phyloP scores from a whole-genome alignment of 1,140 invertebrate genomes.

The Macrobrachium rosenbergii region DNA sequence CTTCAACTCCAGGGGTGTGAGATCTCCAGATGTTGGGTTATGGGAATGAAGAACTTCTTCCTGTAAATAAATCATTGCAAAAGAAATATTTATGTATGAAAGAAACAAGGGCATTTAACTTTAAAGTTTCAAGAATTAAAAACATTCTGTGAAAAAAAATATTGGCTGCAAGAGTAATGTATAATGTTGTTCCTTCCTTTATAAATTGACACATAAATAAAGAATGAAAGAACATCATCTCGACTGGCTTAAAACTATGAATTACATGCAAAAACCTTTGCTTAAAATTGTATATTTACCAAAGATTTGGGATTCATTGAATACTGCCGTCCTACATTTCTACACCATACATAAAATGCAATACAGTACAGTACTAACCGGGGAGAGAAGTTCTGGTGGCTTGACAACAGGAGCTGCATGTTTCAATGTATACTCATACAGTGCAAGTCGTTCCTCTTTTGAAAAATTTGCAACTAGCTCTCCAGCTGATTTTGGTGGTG shows the following conservation, averaged over 20 bases:
- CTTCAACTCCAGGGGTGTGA: constrained; percentile 34
- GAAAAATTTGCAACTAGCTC: constrained; percentile 31
- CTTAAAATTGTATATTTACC: too few relatives aligned
- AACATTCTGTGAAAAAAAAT: too few relatives aligned
- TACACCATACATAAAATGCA: not conserved
- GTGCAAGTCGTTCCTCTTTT: constrained; percentile 27
- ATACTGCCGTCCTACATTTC: not conserved
- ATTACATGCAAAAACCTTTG: too few relatives aligned
- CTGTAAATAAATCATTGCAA: not conserved
- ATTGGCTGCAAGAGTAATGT: too few relatives aligned
- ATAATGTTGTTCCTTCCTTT: too few relatives aligned
- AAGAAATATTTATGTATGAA: not conserved
- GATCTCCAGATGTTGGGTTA: constrained; percentile 19
- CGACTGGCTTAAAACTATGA: too few relatives aligned
- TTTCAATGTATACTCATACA: constrained; percentile 38
- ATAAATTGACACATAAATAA: too few relatives aligned
- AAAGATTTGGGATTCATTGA: not conserved
- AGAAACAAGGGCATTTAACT: too few relatives aligned
- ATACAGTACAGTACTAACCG: constrained; percentile 12
- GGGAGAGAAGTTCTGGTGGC: constrained; percentile 34
- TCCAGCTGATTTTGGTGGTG: constrained; percentile 32
- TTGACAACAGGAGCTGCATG: constrained; percentile 17
- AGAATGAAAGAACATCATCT: too few relatives aligned
- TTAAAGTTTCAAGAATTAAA: too few relatives aligned
- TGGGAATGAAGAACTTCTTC: not conserved